These are phyloP conservation scores for Dendrocincla fuliginosa DNA, from an alignment of 2,797 vertebrate species.

Conservation along the genomic window DNA sequence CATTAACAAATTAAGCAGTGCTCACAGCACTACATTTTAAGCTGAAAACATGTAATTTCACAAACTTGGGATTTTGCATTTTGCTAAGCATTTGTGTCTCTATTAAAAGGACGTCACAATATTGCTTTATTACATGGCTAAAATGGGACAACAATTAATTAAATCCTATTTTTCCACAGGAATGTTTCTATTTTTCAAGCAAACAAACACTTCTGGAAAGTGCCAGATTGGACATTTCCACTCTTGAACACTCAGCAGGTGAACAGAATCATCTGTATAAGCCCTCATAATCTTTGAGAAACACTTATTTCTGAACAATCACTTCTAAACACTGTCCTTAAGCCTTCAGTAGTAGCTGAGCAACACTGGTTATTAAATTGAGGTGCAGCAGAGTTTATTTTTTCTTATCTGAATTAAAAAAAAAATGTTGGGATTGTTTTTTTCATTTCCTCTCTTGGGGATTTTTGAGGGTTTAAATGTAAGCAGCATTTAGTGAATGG, in stretches of 20 bases:
- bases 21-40: not conserved
- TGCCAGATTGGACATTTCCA: constrained; percentile 20
- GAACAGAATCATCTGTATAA: constrained; percentile 50
- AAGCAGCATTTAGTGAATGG: not conserved
- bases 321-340: constrained; percentile 25
- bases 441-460: not conserved
- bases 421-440: not conserved
- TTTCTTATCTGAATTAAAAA: constrained; percentile 5
- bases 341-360: not conserved
- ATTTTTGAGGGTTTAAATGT: not conserved
- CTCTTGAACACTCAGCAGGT: constrained; percentile 31
- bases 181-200: not conserved
- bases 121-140: not conserved
- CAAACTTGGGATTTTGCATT: not conserved
- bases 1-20: not conserved
- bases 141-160: not conserved
- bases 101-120: not conserved
- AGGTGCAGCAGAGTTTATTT: constrained; percentile 23
- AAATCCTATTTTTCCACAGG: not conserved
- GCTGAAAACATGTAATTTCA: not conserved
- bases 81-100: not conserved
- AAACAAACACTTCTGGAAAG: not conserved
- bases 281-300: constrained; percentile 43
- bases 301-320: constrained; percentile 46
- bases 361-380: not conserved